phyloP scores from a whole-genome alignment of 2,797 vertebrate species.

The Lycodopsis pacificus region DNA sequence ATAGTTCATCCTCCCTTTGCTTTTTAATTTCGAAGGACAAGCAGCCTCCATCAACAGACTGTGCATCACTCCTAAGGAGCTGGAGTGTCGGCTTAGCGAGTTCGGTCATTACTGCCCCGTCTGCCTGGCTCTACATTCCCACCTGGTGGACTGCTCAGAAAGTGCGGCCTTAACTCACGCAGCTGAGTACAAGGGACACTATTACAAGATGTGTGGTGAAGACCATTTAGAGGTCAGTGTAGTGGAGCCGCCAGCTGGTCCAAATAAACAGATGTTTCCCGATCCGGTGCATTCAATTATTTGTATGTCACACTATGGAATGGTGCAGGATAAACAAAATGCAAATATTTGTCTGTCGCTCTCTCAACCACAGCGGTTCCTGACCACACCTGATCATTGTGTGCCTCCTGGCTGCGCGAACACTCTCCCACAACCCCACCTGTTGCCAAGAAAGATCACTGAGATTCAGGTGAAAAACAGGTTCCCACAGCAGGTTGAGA shows the following conservation, averaged over 20 bases:
- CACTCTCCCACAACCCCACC: slow-evolving; percentile 83
- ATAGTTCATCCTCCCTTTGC: neutral
- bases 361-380: slow-evolving; percentile 85
- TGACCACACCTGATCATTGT: slow-evolving; percentile 88
- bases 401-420: slow-evolving; percentile 86
- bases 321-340: neutral
- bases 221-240: slow-evolving; percentile 88
- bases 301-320: neutral
- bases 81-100: slow-evolving; percentile 87
- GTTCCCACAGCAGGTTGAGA: slow-evolving; percentile 89
- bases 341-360: neutral
- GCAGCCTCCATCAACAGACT: slow-evolving; percentile 90
- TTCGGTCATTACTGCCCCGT: slow-evolving; percentile 93
- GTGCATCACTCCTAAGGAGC: slow-evolving; percentile 90
- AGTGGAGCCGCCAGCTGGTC: neutral
- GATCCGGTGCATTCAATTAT: neutral
- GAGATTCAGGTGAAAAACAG: slow-evolving; percentile 85
- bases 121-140: slow-evolving; percentile 87
- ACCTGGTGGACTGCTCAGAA: slow-evolving; percentile 89
- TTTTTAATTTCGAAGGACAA: slow-evolving; percentile 80
- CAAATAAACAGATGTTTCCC: neutral
- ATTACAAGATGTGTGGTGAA: slow-evolving; percentile 91
- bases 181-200: slow-evolving; percentile 88
- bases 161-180: slow-evolving; percentile 82
- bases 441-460: slow-evolving; percentile 88